These are phyloP conservation scores for Dasysyrphus albostriatus DNA, from an alignment of 2,888 invertebrate genomes.

Conservation along the genomic window DNA sequence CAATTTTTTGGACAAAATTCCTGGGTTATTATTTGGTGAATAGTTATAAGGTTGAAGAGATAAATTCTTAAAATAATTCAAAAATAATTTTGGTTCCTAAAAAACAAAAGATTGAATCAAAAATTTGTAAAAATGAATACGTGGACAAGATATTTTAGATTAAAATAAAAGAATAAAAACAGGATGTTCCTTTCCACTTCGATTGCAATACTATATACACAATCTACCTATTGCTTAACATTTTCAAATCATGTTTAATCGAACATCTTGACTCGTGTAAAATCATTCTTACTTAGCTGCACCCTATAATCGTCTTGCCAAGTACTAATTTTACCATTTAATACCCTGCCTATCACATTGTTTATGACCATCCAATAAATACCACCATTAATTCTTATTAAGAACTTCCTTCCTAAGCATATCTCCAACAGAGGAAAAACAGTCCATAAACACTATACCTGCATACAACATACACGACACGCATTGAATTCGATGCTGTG, in stretches of 20 bases:
- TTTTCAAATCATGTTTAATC: constrained; percentile 24
- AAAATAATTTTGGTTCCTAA: no score
- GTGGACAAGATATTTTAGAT: no score
- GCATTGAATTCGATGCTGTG: background rate
- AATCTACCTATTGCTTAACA: background rate
- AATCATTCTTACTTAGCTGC: constrained; percentile 60
- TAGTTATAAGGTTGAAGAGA: no score
- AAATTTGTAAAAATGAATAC: no score
- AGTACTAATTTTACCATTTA: constrained; percentile 70
- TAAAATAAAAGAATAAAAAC: background rate
- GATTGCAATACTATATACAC: background rate
- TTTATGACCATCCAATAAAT: constrained; percentile 71
- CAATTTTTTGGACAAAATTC: no score
- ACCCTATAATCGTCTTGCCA: constrained; percentile 47
- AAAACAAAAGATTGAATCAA: no score
- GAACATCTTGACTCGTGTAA: constrained; percentile 34
- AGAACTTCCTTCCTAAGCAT: constrained; percentile 65
- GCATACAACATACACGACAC: background rate
- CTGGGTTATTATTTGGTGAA: no score
- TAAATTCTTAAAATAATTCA: no score
- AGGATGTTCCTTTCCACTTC: background rate
- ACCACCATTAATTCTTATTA: constrained; percentile 71
- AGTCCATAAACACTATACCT: background rate
- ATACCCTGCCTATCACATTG: constrained; percentile 73
- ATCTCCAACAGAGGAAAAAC: background rate